Conservation (phyloP, 2,888 invertebrate species). For the Sarcophaga carnaria region DNA sequence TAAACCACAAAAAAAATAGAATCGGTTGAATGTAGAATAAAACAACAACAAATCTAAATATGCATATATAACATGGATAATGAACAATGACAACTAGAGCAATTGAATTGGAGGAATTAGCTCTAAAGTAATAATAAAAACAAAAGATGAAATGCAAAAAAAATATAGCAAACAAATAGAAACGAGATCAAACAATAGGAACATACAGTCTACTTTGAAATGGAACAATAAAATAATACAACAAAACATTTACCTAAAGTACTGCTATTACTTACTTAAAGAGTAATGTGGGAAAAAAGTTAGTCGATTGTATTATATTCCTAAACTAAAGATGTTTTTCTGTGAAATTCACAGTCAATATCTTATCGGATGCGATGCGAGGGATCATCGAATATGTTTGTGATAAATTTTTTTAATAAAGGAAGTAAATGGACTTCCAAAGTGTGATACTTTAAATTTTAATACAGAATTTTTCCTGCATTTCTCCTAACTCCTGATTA, state of each 20-base stretch:
- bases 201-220: neutral
- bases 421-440: too few species aligned
- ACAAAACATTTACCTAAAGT: slow-evolving; percentile 10
- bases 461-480: too few species aligned
- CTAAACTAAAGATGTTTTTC: too few species aligned
- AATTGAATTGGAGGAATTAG: slow-evolving; percentile 54
- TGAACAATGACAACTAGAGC: slow-evolving; percentile 62
- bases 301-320: too few species aligned
- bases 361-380: too few species aligned
- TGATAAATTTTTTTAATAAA: too few species aligned
- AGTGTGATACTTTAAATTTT: too few species aligned
- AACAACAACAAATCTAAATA: neutral
- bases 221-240: slow-evolving; percentile 18
- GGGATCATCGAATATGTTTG: too few species aligned
- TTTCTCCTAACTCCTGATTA: too few species aligned
- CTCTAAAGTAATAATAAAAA: slow-evolving; percentile 31
- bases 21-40: neutral
- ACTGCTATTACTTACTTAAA: slow-evolving; percentile 7
- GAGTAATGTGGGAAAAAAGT: neutral
- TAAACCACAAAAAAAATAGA: slow-evolving; percentile 13
- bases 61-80: slow-evolving; percentile 35
- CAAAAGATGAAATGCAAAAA: slow-evolving; percentile 50
- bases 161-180: neutral
- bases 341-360: too few species aligned
- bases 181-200: neutral